Base-by-base conservation (phyloP, 2,888 invertebrate species). In the Agrochola circellaris region DNA sequence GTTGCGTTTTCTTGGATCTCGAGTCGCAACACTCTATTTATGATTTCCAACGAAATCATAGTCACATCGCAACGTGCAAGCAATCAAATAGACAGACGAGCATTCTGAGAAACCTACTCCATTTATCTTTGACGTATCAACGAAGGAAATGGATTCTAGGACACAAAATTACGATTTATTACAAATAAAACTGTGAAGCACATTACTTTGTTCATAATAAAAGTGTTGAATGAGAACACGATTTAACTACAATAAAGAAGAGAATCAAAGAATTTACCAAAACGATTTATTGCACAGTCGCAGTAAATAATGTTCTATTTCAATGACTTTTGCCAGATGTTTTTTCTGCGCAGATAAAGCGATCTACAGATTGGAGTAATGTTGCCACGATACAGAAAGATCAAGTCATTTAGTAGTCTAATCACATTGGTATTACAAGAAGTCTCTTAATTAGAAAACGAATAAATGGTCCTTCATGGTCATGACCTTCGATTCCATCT, bases 121-220 rank as follows among this genome's bases (percentile, higher is more conserved):
- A 82, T 77, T 73, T 73, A 79, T 68, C 82, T 82, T 82, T 83
- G 82, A 82, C 68, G 60, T 58, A n/a, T 38, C 7, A 15, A 38
- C 23, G 58, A 48, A 54, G 68, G 67, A 74, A 74, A 71, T 56
- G 11, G n/a, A 62, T 78, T 78, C 73, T 34, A 15, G 66, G 30
- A 68, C 30, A 73, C 11, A 15, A 26, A 56, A 68, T 62, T 23
- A 68, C 38, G 20, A 26, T 68, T 61, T 77, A 48, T 54, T 7
- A 9, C 56, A 34, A 42, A 34, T 58, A 38, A 69, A 69, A 77
- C 38, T 42, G 17, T 76, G 26, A 38, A 54, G 9, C 30, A 61
- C n/a, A n/a, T 51, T 30, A 51, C 9, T 71, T 34, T 45, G 15
- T 56, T 64, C 62, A 15, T 4, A 45, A 45, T 54, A 30, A 45